Base-by-base conservation (phyloP, 2,797 vertebrate species). In the Myotis vivesi region DNA sequence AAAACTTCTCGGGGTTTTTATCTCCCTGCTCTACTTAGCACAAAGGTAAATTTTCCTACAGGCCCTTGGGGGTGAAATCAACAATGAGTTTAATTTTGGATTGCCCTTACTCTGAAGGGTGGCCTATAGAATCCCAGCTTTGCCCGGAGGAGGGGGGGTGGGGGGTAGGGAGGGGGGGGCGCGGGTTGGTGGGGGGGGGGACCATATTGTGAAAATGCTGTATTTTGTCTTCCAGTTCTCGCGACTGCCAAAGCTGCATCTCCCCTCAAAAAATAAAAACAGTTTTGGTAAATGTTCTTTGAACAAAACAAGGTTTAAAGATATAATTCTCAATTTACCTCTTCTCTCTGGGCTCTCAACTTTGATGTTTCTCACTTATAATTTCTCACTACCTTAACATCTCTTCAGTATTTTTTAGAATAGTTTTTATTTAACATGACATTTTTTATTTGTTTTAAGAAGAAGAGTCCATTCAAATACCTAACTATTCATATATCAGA, bases 401-500 rank as follows among this genome's bases (percentile, higher is more conserved):
- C 22, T 68, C 53, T 88, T 71, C n/a, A 77, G 6, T 44, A 25
- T 8, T 49, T 88, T 75, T 57, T 30, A 88, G 23, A 79, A 46
- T 46, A 51, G 19, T n/a, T 53, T 75, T 59, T 86, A 71, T n/a
- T 79, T 87, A 75, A 89, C 69, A n/a, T 9, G 92, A 38, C 6
- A 80, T n/a, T 85, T 77, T 77, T 77, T 86, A 85, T 66, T 94
- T 89, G 66, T 77, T 68, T 73, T 66, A 57, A 76, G 22, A 84
- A 11, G 33, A 57, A 88, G 17, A 1, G 11, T 82, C 64, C 57
- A 16, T 49, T 79, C 73, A 94, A 77, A 82, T 79, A 25, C 6
- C 28, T 76, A 92, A 82, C 13, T 57, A 76, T 36, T 68, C 23
- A 33, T 53, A 73, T 82, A 15, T 68, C 59, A 84, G 33, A 92